Percentiles rank a stretch among this genome's conserved stretches.
phyloP scores from a whole-genome alignment of 1,140 invertebrate species.

The Theocolax elegans region DNA sequence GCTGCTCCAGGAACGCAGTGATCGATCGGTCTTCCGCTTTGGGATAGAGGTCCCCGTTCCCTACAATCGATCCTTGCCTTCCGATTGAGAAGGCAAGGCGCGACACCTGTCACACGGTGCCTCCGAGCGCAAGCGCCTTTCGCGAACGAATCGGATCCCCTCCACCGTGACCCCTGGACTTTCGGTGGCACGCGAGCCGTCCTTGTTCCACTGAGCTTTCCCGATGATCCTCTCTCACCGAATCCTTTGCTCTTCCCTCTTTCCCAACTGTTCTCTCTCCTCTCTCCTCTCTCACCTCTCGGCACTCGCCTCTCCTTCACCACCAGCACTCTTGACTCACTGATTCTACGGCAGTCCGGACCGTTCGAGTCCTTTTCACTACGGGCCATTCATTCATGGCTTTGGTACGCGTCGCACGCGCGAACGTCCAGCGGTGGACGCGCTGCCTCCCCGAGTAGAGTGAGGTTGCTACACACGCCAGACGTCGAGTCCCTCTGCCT shows the following conservation, averaged over 20 bases:
- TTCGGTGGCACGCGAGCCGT: background rate
- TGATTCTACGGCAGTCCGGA: background rate
- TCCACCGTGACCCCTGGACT: background rate
- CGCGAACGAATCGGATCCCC: background rate
- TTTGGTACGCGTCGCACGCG: background rate
- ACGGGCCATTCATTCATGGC: no score
- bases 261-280: background rate
- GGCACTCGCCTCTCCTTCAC: background rate
- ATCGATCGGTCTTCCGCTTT: no score
- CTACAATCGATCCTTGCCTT: background rate
- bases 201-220: background rate
- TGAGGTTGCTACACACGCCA: no score
- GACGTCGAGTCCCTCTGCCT: no score
- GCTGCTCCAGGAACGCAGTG: no score
- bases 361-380: background rate
- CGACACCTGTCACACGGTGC: conserved; percentile 49
- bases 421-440: background rate
- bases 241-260: background rate
- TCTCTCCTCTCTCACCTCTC: background rate
- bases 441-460: background rate
- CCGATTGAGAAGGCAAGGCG: conserved; percentile 31
- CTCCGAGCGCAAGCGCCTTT: conserved; percentile 44
- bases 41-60: no score
- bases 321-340: background rate
- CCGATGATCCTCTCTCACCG: no score